Evolutionary conservation across 2,797 vertebrate species (phyloP).

Genomic region (Scolopax bukidnonensis): DNA sequence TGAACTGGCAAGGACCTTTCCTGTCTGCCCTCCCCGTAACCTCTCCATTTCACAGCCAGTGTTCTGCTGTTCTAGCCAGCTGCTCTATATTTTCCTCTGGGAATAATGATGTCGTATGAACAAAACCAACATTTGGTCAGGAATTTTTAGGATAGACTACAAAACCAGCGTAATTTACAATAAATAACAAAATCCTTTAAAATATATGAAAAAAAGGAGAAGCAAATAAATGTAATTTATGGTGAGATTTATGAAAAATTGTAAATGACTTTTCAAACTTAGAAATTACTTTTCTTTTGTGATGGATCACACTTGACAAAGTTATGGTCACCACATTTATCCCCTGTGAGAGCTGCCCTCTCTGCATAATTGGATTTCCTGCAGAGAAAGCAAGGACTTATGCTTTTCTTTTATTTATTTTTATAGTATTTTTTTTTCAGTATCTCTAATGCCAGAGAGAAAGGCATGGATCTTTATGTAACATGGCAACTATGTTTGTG

Average conservation of each 20-base stretch:
- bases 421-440: neutral
- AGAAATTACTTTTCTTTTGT: neutral
- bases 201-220: neutral
- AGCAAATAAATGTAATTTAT: rapidly evolving
- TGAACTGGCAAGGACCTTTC: neutral
- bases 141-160: neutral
- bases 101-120: neutral
- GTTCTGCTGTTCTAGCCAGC: neutral
- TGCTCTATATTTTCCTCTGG: neutral
- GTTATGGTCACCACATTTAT: neutral
- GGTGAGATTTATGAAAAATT: neutral
- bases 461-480: neutral
- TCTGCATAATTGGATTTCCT: neutral
- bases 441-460: neutral
- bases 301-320: neutral
- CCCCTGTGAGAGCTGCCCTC: neutral
- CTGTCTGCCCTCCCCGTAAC: neutral
- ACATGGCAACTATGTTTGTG: neutral
- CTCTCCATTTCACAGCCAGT: neutral
- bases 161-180: neutral
- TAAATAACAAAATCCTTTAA: neutral
- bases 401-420: neutral
- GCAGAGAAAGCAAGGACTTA: neutral
- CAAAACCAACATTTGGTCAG: neutral
- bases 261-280: neutral